Base-by-base conservation (phyloP, 2,113 vertebrate genomes). In the Triplophysa tibetana region DNA sequence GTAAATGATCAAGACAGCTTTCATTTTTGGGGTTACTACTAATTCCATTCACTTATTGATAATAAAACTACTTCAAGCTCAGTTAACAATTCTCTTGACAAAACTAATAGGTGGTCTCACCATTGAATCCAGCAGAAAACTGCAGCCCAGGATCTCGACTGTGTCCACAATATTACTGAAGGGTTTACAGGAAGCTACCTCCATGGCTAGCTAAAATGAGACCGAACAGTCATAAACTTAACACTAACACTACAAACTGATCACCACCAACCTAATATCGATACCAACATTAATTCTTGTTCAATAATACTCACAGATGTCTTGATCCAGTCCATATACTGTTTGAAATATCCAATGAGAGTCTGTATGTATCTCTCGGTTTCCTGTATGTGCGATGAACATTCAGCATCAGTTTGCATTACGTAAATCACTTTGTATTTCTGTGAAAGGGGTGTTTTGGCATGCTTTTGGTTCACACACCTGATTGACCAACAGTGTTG, bases 121-220 rank as follows among this genome's bases (percentile, higher is more conserved):
- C 96, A 98, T 88, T 10, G 98, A 98, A 87, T 96, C 91, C 2
- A 93, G 81, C 63, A 97, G 13, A 85, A 95, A 96, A 84, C 93
- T 91, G 85, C 97, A 99, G 70, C 95, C 88, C 83, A 97, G 88
- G 73, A 98, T 94, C 63, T 95, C 92, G 2, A 91, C 83, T 0
- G 93, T 96, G 86, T 99, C 97, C 84, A 99, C 69, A 10, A 93
- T 91, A 33, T 96, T 99, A 89, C 96, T 95, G 87, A 97, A 80
- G 1, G 98, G 98, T 77, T 95, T 98, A 90, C 98, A 99, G 8
- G 93, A 84, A 4, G 95, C 95, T 6, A 99, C 92, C 29, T 96
- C 92, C 90, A 94, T 82, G 2, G 89, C 88, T 84, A 99, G 84
- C 98, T 99, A 54, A n/a, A 80, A 74, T 8, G 11, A 54, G 56